phyloP scores from a whole-genome alignment of 2,888 invertebrate genomes.

The Apamea epomidion region DNA sequence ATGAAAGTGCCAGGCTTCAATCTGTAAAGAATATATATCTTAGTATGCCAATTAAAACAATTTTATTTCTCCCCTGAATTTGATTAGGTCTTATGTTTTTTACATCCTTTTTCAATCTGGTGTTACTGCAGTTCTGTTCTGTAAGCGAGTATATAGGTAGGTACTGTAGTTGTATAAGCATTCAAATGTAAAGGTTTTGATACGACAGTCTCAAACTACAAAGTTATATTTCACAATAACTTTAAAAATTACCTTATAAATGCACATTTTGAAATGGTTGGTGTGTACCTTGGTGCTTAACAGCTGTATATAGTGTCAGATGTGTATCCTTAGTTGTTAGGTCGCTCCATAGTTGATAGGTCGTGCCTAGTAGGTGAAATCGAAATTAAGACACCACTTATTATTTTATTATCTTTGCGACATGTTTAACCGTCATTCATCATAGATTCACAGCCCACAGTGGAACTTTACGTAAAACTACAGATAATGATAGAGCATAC shows the following conservation, averaged over 20 bases:
- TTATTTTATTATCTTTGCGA: not conserved
- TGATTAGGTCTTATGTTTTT: not conserved
- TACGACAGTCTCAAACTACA: not conserved
- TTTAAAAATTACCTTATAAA: not conserved
- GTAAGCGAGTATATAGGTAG: not conserved
- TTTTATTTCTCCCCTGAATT: not conserved
- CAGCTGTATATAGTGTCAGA: not conserved
- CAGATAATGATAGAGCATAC: not conserved
- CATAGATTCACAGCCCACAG: not conserved
- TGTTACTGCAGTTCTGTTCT: not conserved
- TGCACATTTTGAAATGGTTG: not conserved
- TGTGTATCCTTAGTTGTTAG: too few relatives aligned
- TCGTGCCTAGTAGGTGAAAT: not conserved
- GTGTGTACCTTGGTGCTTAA: not conserved
- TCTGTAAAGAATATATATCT: not conserved
- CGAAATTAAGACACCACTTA: not conserved
- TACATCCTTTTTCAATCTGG: not conserved
- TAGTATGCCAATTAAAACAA: not conserved
- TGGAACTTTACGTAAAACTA: not conserved
- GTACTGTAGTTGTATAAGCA: not conserved
- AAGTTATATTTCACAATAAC: not conserved
- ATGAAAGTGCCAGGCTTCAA: not conserved
- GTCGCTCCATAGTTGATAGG: too few relatives aligned
- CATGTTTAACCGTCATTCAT: not conserved
- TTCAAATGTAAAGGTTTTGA: not conserved